Evolutionary conservation across 2,113 vertebrate genomes (phyloP).

Genomic region (Beaufortia kweichowensis): DNA sequence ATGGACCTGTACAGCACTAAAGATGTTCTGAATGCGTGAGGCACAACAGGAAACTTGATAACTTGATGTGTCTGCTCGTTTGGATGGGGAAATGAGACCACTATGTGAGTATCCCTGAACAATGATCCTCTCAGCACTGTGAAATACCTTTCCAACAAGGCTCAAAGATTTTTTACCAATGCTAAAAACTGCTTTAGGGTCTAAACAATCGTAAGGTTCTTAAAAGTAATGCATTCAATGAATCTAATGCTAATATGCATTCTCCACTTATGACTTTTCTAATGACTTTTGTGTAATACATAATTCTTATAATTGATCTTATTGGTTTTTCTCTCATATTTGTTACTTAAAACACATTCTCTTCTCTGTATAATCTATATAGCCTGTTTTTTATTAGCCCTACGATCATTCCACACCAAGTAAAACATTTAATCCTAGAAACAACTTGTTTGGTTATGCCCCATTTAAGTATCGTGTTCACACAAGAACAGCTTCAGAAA

Average conservation of each 20-base stretch:
- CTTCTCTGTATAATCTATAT: too few species aligned
- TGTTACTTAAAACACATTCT: too few species aligned
- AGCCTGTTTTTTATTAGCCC: too few species aligned
- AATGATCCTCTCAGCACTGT: conserved; percentile 24
- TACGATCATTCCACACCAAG: too few species aligned
- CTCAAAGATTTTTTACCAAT: conserved; percentile 18
- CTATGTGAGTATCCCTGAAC: conserved; percentile 25
- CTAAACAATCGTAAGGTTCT: background rate
- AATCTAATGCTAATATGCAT: too few species aligned
- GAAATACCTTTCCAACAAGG: conserved; percentile 3
- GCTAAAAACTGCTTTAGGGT: background rate
- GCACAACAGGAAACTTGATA: conserved; percentile 20
- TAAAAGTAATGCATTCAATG: background rate
- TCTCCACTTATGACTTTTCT: too few species aligned
- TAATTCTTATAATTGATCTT: too few species aligned
- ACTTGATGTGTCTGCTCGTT: background rate
- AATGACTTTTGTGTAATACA: too few species aligned
- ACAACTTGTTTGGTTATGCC: background rate
- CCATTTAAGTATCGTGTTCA: background rate
- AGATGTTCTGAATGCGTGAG: background rate
- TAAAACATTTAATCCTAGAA: background rate
- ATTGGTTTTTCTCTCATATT: too few species aligned
- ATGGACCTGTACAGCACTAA: background rate
- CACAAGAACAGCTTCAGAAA: background rate
- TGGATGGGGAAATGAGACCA: conserved; percentile 14